A percentile compares a stretch with the other conserved stretches of the same genome.
Conservation (phyloP, 2,797 vertebrate genomes). For the Labroides dimidiatus region DNA sequence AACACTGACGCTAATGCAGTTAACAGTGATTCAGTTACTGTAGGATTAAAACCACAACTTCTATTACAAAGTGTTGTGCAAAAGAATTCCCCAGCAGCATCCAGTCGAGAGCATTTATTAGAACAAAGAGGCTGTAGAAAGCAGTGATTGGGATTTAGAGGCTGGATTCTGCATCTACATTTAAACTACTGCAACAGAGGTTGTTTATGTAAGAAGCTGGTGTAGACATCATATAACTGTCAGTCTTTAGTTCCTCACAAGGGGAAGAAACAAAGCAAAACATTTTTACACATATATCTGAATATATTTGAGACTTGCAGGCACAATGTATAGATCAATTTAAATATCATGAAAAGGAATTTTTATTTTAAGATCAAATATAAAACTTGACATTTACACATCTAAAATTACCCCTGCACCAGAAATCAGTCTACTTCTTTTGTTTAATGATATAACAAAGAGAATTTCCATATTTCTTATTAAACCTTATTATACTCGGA, state of each 20-base stretch:
- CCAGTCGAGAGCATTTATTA: neutral
- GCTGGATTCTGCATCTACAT: no score
- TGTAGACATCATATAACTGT: no score
- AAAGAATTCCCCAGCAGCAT: neutral
- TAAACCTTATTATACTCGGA: neutral
- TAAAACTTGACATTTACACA: neutral
- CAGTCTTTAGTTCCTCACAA: neutral
- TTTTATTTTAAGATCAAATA: conserved; percentile 6
- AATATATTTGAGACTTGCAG: neutral
- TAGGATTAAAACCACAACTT: neutral
- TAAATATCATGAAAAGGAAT: neutral
- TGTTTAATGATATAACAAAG: neutral
- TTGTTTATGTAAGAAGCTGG: no score
- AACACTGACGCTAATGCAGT: conserved; percentile 19
- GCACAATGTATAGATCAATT: neutral
- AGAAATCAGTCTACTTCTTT: neutral
- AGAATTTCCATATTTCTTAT: neutral
- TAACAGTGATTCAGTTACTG: conserved; percentile 18
- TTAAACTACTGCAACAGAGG: no score
- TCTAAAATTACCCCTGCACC: neutral
- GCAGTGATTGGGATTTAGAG: neutral
- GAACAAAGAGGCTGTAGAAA: conserved; percentile 1
- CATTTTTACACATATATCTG: neutral
- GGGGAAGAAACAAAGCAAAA: neutral
- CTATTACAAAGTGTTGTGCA: neutral